Conservation (phyloP, 2,797 vertebrate genomes). For the Sebastiscus albofasciatus region DNA sequence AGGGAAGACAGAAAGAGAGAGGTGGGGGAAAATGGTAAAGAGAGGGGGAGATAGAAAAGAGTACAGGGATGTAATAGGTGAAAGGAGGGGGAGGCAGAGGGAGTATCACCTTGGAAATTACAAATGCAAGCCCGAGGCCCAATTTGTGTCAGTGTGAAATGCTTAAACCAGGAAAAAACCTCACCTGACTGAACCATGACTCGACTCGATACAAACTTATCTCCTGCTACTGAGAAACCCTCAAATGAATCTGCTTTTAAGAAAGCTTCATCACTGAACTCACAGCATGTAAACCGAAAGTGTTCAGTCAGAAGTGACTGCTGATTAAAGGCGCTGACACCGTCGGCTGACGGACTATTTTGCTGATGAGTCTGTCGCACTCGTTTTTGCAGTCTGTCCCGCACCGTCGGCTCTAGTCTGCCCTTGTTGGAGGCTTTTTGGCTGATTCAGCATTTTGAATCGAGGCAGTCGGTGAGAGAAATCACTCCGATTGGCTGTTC, state of each 20-base stretch:
- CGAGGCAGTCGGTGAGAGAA: no score
- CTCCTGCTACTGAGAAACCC: conserved; percentile 10
- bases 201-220: conserved; percentile 17
- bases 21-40: conserved; percentile 22
- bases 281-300: neutral
- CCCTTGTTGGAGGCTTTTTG: no score
- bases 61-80: conserved; percentile 28
- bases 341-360: no score
- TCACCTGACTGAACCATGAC: conserved; percentile 31
- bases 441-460: no score
- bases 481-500: no score
- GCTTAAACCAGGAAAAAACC: conserved; percentile 42
- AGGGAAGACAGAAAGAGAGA: conserved; percentile 8
- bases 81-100: conserved; percentile 11
- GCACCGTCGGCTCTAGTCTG: no score
- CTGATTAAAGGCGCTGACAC: no score
- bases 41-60: conserved; percentile 23
- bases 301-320: neutral
- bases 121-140: conserved; percentile 55
- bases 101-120: conserved; percentile 57
- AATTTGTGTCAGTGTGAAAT: conserved; percentile 50
- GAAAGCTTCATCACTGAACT: conserved; percentile 29
- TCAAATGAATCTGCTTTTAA: conserved; percentile 41
- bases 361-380: no score
- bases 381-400: no score